Evolutionary conservation across 2,113 vertebrate species (phyloP).

Genomic region (Phainopepla nitens): DNA sequence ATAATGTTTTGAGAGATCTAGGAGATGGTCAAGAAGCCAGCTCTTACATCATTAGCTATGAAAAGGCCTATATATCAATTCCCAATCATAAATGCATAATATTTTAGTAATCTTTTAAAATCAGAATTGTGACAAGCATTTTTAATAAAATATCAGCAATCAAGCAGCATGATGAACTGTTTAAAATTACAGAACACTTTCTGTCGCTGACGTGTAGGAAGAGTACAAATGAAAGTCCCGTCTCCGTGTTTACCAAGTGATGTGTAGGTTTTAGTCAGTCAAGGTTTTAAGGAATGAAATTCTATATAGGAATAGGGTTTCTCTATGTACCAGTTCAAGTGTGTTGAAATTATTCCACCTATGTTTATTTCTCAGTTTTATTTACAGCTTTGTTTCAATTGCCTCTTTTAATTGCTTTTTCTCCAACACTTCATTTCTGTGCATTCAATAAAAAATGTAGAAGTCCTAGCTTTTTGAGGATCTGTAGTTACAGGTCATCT

Average conservation of each 20-base stretch:
- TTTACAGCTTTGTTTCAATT: neutral
- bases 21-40: neutral
- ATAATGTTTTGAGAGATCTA: neutral
- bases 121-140: neutral
- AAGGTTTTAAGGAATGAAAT: neutral
- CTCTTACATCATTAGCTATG: neutral
- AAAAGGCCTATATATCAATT: neutral
- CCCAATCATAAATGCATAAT: neutral
- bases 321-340: neutral
- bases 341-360: neutral
- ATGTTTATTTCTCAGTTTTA: neutral
- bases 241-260: neutral
- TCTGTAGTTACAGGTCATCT: neutral
- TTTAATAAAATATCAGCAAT: neutral
- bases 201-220: neutral
- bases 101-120: neutral
- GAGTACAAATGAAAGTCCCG: neutral
- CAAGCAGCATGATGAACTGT: neutral
- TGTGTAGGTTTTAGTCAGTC: neutral
- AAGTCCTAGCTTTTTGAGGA: neutral
- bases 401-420: neutral
- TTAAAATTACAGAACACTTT: neutral
- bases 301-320: neutral
- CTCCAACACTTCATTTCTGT: neutral
- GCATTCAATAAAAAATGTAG: neutral